Conservation (phyloP, 1,140 invertebrate genomes). For the Ceratina calcarata region DNA sequence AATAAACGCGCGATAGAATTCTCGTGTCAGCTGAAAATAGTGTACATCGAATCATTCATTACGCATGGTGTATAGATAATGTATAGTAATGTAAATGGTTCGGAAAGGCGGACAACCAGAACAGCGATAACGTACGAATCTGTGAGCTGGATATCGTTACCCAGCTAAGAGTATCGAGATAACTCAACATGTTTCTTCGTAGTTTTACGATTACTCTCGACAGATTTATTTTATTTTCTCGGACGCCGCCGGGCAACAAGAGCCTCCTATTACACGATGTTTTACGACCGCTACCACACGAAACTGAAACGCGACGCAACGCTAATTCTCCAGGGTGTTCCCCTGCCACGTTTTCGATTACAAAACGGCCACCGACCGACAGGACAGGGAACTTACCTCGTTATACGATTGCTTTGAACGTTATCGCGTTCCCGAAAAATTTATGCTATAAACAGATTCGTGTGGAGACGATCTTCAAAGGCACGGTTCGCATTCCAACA, state of each 20-base stretch:
- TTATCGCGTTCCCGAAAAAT: too few relatives aligned
- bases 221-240: constrained; percentile 19
- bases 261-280: constrained; percentile 24
- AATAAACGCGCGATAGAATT: too few relatives aligned
- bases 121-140: constrained; percentile 1
- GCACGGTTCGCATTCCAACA: neutral
- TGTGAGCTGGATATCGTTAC: constrained; percentile 1
- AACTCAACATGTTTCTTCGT: neutral
- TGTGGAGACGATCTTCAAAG: neutral
- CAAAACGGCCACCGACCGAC: too few relatives aligned
- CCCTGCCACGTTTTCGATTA: too few relatives aligned
- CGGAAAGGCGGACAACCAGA: neutral
- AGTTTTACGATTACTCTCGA: constrained; percentile 23
- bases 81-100: neutral
- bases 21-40: too few relatives aligned
- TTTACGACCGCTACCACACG: constrained; percentile 4
- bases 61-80: too few relatives aligned
- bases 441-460: too few relatives aligned
- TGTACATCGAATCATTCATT: too few relatives aligned
- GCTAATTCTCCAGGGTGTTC: too few relatives aligned
- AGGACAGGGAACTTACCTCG: too few relatives aligned
- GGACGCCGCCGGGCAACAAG: neutral
- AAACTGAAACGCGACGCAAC: too few relatives aligned
- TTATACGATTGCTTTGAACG: too few relatives aligned
- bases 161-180: constrained; percentile 3